A percentile compares a stretch with the other conserved stretches of the same genome.
phyloP scores from a whole-genome alignment of 2,888 invertebrate genomes.

The Lithophane leautieri region DNA sequence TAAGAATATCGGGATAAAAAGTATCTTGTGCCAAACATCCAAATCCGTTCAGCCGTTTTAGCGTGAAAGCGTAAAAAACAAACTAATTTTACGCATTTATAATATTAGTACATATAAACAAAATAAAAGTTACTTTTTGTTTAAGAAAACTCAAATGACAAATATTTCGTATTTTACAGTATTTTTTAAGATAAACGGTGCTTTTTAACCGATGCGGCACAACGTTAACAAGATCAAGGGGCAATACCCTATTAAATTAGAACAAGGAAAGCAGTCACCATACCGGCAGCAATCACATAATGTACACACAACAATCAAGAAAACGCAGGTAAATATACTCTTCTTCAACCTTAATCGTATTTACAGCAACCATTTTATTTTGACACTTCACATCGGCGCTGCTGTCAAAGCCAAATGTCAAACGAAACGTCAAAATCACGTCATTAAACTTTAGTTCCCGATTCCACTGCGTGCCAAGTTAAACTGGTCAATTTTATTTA shows the following conservation, averaged over 20 bases:
- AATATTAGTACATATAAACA: too few relatives aligned
- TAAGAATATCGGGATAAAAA: too few relatives aligned
- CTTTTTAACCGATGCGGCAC: background rate
- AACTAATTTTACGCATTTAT: too few relatives aligned
- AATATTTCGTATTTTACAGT: background rate
- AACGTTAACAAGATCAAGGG: background rate
- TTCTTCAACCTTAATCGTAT: conserved; percentile 25
- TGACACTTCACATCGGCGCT: conserved; percentile 13
- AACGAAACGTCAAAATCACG: conserved; percentile 33
- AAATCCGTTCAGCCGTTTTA: too few relatives aligned
- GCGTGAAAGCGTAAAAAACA: too few relatives aligned
- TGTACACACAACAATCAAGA: conserved; percentile 13
- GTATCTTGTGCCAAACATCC: too few relatives aligned
- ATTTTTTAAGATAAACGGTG: background rate
- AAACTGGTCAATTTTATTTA: conserved; percentile 56
- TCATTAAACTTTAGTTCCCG: background rate
- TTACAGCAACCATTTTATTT: conserved; percentile 25
- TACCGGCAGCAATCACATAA: conserved; percentile 21
- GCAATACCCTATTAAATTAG: too few relatives aligned
- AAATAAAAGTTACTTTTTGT: background rate
- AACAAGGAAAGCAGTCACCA: conserved; percentile 3
- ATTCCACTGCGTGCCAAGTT: conserved; percentile 30
- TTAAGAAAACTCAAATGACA: background rate
- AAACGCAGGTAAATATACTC: conserved; percentile 23
- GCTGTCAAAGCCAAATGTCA: conserved; percentile 14